phyloP scores from a whole-genome alignment of 2,888 invertebrate genomes.

The Apodemia hepburni region DNA sequence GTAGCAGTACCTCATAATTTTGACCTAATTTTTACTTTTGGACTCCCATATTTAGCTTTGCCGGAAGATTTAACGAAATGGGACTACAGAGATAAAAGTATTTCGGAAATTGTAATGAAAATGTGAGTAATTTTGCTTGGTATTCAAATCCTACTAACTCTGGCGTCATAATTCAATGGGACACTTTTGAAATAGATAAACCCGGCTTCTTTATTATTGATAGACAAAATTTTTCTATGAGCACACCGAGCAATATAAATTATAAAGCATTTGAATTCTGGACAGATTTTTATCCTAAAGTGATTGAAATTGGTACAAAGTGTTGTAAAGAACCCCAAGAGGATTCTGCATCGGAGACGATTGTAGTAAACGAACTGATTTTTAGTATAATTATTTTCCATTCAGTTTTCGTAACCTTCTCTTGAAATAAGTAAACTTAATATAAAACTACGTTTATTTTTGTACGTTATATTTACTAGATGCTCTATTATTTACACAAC shows the following conservation, averaged over 20 bases:
- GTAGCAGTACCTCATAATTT: constrained; percentile 90
- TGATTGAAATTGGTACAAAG: constrained; percentile 85
- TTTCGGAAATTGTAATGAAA: constrained; percentile 89
- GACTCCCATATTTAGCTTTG: constrained; percentile 86
- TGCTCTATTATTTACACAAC: constrained; percentile 37
- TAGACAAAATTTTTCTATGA: constrained; percentile 87
- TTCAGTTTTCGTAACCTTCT: constrained; percentile 48
- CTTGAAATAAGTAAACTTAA: constrained; percentile 37
- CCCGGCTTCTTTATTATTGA: constrained; percentile 88
- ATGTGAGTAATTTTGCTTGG: constrained; percentile 90
- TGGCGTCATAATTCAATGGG: constrained; percentile 88
- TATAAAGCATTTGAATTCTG: constrained; percentile 90
- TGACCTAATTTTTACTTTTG: constrained; percentile 91
- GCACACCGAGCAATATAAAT: constrained; percentile 83
- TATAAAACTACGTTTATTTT: constrained; percentile 57
- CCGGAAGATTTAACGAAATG: constrained; percentile 82
- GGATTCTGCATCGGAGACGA: constrained; percentile 54
- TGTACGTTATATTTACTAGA: constrained; percentile 63
- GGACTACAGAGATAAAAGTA: constrained; percentile 88
- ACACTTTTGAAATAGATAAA: constrained; percentile 82
- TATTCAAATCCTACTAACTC: constrained; percentile 85
- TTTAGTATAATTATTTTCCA: constrained; percentile 47
- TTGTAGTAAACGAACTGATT: constrained; percentile 40
- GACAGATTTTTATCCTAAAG: constrained; percentile 91
- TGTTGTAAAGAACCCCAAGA: constrained; percentile 84